phyloP scores from a whole-genome alignment of 2,797 vertebrate genomes.

The Erpetoichthys calabaricus region DNA sequence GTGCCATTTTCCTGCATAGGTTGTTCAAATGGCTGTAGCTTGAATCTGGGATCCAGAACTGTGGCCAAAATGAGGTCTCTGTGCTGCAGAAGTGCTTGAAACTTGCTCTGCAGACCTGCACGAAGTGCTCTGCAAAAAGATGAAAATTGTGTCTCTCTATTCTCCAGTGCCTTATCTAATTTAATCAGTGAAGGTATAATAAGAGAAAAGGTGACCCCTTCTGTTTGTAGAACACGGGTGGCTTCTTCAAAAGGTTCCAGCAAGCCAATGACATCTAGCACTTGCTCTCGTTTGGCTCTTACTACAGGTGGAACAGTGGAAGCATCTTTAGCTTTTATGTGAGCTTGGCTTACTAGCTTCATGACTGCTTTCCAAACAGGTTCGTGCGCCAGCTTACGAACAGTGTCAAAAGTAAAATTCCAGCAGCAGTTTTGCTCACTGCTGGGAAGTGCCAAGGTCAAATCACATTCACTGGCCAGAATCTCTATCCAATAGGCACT shows the following conservation, averaged over 20 bases:
- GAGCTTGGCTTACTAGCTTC: constrained; percentile 45
- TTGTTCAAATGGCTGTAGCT: constrained; percentile 48
- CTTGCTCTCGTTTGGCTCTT: constrained; percentile 45
- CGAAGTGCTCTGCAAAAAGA: constrained; percentile 48
- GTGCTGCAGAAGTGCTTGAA: constrained; percentile 42
- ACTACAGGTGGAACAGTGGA: constrained; percentile 37
- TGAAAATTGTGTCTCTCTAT: constrained; percentile 31
- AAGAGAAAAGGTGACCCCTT: constrained; percentile 38
- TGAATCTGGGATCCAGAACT: constrained; percentile 48
- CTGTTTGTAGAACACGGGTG: constrained; percentile 46
- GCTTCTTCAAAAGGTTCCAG: constrained; percentile 50
- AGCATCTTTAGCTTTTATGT: constrained; percentile 35
- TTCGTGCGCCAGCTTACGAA: constrained; percentile 41
- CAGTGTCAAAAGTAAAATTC: constrained; percentile 43
- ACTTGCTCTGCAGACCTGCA: constrained; percentile 34
- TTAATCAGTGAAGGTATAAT: constrained; percentile 43
- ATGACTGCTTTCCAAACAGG: constrained; percentile 36
- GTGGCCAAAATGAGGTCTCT: constrained; percentile 43
- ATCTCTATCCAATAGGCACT: constrained; percentile 51
- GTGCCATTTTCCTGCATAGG: constrained; percentile 15
- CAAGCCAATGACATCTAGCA: constrained; percentile 45
- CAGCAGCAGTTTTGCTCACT: constrained; percentile 32
- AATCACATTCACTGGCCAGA: constrained; percentile 38
- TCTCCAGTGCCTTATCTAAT: constrained; percentile 45
- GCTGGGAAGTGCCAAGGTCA: constrained; percentile 35